Evolutionary conservation across 2,888 invertebrate genomes (phyloP).

Genomic region (Euphydryas editha): DNA sequence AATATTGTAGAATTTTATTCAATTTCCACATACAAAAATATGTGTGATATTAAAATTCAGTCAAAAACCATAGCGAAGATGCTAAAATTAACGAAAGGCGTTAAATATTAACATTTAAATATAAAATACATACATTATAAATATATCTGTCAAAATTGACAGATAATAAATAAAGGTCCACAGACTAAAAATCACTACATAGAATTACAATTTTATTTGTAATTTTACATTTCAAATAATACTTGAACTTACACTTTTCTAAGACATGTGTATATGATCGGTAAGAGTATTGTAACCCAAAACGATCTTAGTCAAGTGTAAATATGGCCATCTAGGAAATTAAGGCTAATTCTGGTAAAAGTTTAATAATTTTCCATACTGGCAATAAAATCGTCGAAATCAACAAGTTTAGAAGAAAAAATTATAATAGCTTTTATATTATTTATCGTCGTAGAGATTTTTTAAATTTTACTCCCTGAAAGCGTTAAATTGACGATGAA

Average conservation of each 20-base stretch:
- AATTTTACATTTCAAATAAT: conserved; percentile 3
- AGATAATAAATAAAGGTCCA: not conserved
- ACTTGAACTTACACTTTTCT: not conserved
- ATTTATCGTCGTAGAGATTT: too few species aligned
- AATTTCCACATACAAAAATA: too few species aligned
- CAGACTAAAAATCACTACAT: not conserved
- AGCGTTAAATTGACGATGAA: too few species aligned
- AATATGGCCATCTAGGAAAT: not conserved
- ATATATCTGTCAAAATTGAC: not conserved
- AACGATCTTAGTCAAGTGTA: not conserved
- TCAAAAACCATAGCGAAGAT: too few species aligned
- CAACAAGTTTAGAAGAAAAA: too few species aligned
- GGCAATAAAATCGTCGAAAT: too few species aligned
- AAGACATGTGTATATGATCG: not conserved
- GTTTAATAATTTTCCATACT: not conserved
- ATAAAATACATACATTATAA: not conserved
- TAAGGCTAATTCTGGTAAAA: not conserved
- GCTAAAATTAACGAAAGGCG: not conserved
- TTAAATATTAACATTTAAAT: not conserved
- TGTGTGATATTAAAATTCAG: too few species aligned
- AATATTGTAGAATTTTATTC: not conserved
- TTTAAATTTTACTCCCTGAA: too few species aligned
- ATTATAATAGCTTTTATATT: too few species aligned
- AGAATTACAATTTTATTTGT: not conserved
- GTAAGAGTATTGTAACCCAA: not conserved